Evolutionary conservation across 1,140 invertebrate genomes (phyloP).

Genomic region (Formica exsecta): DNA sequence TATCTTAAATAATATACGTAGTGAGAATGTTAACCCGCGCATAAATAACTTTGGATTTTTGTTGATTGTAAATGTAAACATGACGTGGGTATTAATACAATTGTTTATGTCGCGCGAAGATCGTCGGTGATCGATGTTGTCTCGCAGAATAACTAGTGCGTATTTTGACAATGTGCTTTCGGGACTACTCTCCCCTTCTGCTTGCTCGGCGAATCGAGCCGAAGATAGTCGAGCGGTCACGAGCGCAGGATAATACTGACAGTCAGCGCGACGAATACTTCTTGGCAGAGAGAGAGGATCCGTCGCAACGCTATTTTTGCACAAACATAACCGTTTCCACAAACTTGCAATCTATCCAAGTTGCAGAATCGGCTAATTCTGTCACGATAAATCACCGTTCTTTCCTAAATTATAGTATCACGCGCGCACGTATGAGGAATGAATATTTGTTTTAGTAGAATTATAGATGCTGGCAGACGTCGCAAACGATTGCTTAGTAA

Average conservation of each 20-base stretch:
- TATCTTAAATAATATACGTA: too few species aligned
- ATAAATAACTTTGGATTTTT: background rate
- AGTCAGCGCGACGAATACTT: conserved; percentile 29
- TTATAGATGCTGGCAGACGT: background rate
- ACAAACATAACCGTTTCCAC: background rate
- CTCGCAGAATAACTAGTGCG: background rate
- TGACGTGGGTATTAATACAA: background rate
- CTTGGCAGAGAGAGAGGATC: conserved; percentile 43
- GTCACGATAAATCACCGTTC: background rate
- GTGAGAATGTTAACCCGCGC: too few species aligned
- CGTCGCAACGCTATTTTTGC: conserved; percentile 21
- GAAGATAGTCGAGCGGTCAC: conserved; percentile 31
- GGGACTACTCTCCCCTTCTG: conserved; percentile 37
- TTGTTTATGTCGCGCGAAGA: background rate
- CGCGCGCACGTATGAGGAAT: background rate
- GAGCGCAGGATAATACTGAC: conserved; percentile 39
- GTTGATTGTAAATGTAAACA: too few species aligned
- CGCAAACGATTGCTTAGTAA: background rate
- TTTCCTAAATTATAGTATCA: background rate
- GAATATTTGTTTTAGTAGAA: conserved; percentile 15
- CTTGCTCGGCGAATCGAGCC: background rate
- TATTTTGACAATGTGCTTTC: conserved; percentile 47
- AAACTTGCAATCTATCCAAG: background rate
- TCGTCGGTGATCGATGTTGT: conserved; percentile 33
- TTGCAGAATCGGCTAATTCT: conserved; percentile 17